A percentile compares a stretch with the other conserved stretches of the same genome.
Evolutionary conservation across 2,888 invertebrate species (phyloP).

Genomic region (Lypha dubia): DNA sequence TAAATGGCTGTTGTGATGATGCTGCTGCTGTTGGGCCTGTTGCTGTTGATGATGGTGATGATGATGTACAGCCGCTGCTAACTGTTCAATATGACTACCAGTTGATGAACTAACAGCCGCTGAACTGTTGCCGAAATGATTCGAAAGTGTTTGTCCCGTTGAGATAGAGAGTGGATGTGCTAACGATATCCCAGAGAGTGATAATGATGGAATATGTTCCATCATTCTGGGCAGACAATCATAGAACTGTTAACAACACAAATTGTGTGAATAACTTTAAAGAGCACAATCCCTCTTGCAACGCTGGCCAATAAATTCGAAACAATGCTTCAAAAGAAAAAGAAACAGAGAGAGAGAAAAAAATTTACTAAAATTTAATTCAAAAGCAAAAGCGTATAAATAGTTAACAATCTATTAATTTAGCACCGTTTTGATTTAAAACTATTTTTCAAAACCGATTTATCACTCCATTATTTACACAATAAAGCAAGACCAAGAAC

Average conservation of each 20-base stretch:
- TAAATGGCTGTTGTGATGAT: constrained; percentile 72
- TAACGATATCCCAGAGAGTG: constrained; percentile 83
- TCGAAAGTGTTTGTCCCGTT: constrained; percentile 79
- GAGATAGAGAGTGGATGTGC: constrained; percentile 82
- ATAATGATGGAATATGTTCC: constrained; percentile 83
- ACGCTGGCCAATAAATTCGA: constrained; percentile 58
- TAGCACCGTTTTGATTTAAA: constrained; percentile 2
- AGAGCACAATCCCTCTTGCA: constrained; percentile 35
- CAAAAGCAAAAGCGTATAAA: not conserved
- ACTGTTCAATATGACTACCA: constrained; percentile 73
- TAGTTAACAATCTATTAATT: constrained; percentile 38
- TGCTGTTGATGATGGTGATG: constrained; percentile 78
- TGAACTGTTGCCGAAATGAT: constrained; percentile 80
- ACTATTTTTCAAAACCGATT: constrained; percentile 35
- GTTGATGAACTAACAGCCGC: constrained; percentile 76
- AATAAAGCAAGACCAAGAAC: constrained; percentile 54
- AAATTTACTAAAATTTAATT: constrained; percentile 42
- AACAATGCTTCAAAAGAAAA: constrained; percentile 47
- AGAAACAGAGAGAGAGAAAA: constrained; percentile 1
- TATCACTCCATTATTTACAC: constrained; percentile 47
- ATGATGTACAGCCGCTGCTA: constrained; percentile 74
- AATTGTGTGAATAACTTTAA: constrained; percentile 48
- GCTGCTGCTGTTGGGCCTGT: constrained; percentile 77
- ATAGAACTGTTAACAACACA: constrained; percentile 56
- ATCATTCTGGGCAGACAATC: constrained; percentile 81